These are phyloP conservation scores for Mya arenaria DNA, from an alignment of 1,140 invertebrate genomes.

Conservation along the genomic window DNA sequence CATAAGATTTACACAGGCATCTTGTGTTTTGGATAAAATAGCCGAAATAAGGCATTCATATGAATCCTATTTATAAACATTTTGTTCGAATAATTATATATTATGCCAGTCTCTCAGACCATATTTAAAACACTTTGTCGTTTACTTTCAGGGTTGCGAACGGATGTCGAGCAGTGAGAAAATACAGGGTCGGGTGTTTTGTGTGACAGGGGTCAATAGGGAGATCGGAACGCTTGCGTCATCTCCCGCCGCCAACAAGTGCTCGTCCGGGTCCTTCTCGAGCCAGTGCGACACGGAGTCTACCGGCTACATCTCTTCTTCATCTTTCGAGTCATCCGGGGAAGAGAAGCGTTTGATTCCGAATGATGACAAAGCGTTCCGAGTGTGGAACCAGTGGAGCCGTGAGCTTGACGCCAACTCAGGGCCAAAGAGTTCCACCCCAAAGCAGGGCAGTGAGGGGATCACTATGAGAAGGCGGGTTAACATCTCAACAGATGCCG, in stretches of 20 bases:
- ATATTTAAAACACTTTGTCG: no score
- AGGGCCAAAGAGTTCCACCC: constrained; percentile 43
- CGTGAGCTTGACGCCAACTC: neutral
- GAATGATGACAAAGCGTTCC: constrained; percentile 42
- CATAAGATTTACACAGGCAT: no score
- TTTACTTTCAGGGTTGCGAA: no score
- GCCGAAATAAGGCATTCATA: no score
- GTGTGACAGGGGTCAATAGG: constrained; percentile 33
- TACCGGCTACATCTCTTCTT: constrained; percentile 45
- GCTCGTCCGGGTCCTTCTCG: neutral
- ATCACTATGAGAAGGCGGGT: neutral
- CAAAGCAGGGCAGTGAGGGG: constrained; percentile 23
- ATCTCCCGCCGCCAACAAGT: no score
- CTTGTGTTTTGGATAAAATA: no score
- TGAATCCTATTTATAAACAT: no score
- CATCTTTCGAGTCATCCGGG: constrained; percentile 46
- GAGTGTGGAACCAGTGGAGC: constrained; percentile 30
- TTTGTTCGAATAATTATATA: no score
- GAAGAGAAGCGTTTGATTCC: constrained; percentile 49
- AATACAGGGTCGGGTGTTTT: constrained; percentile 28
- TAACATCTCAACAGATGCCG: neutral
- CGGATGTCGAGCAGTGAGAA: neutral
- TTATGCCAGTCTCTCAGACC: no score
- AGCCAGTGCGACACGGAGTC: constrained; percentile 35
- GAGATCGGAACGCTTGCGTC: neutral